These are phyloP conservation scores for Drosophila willistoni DNA, from an alignment of 1,140 invertebrate genomes.

Conservation along the genomic window DNA sequence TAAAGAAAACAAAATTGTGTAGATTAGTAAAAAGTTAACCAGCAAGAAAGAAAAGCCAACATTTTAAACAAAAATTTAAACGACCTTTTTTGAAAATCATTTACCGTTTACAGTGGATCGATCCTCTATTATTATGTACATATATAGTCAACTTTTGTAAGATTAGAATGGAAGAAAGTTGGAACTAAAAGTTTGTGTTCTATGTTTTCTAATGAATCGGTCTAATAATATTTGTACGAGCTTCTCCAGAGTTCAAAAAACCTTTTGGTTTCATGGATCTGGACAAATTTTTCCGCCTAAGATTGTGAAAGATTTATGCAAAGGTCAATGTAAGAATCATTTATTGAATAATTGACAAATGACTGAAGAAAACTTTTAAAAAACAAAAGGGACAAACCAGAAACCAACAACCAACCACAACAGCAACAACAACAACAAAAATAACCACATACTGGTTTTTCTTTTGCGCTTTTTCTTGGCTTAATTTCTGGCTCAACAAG, in stretches of 20 bases:
- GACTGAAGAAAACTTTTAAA: not conserved
- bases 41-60: not conserved
- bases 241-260: no score
- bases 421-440: not conserved
- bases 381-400: not conserved
- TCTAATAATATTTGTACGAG: no score
- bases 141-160: no score
- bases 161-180: no score
- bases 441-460: not conserved
- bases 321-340: not conserved
- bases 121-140: no score
- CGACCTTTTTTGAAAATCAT: not conserved
- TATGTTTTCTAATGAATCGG: no score
- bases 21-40: slow-evolving; percentile 44
- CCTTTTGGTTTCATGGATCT: no score
- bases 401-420: not conserved
- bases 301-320: no score
- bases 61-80: not conserved
- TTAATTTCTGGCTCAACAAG: not conserved
- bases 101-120: no score
- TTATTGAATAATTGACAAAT: slow-evolving; percentile 5
- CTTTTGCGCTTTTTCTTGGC: not conserved
- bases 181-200: no score
- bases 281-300: no score
- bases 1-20: slow-evolving; percentile 34